Evolutionary conservation across 2,888 invertebrate species (phyloP).

Genomic region (Euplexia lucipara): DNA sequence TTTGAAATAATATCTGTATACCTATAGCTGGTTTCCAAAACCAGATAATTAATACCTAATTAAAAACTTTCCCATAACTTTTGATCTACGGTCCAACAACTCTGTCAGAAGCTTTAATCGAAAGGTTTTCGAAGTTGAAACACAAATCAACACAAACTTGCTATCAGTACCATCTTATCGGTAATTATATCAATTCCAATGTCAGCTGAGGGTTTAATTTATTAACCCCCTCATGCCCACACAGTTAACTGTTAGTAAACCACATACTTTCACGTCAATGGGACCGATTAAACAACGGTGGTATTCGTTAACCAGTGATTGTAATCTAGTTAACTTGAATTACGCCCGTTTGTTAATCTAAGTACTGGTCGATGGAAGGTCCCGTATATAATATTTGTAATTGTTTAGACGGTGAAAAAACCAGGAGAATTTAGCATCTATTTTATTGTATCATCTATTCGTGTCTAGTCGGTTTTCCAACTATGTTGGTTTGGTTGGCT

Average conservation of each 20-base stretch:
- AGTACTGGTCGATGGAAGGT: slow-evolving; percentile 11
- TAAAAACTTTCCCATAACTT: slow-evolving; percentile 25
- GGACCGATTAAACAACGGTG: background rate
- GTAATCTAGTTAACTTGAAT: slow-evolving; percentile 30
- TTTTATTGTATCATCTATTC: too few species aligned
- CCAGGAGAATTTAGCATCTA: too few species aligned
- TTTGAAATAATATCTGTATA: background rate
- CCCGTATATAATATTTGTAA: too few species aligned
- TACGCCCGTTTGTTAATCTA: slow-evolving; percentile 11
- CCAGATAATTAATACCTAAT: slow-evolving; percentile 17
- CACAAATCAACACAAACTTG: slow-evolving; percentile 41
- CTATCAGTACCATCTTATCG: slow-evolving; percentile 7
- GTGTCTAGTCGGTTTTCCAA: too few species aligned
- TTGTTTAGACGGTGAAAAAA: too few species aligned
- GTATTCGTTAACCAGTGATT: slow-evolving; percentile 19
- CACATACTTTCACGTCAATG: slow-evolving; percentile 16
- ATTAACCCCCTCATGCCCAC: slow-evolving; percentile 1
- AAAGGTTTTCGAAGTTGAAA: slow-evolving; percentile 21
- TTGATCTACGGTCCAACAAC: slow-evolving; percentile 16
- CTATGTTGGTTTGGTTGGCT: too few species aligned
- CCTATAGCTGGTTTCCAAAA: background rate
- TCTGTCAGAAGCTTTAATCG: slow-evolving; percentile 5
- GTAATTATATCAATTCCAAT: slow-evolving; percentile 30
- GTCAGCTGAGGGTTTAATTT: slow-evolving; percentile 17
- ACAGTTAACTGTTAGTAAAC: background rate